Evolutionary conservation across 64 coral and sea anemone species (phyloP).

Genomic region (Montipora efflorescens): DNA sequence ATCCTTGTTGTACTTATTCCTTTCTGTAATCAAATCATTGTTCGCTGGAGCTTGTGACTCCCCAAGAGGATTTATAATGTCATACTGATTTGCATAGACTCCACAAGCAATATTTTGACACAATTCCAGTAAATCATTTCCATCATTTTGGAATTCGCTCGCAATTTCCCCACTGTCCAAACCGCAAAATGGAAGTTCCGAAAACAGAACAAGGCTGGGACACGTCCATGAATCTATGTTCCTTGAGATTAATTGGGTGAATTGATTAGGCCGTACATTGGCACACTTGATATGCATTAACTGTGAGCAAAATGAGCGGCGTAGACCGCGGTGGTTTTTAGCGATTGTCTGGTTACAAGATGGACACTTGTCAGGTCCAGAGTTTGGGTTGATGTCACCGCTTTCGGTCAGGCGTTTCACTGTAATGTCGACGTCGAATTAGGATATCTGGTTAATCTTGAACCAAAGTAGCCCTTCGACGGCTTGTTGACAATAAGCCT

Average conservation of each 20-base stretch:
- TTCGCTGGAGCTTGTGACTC: background rate
- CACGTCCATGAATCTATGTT: too few species aligned
- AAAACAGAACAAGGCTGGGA: too few species aligned
- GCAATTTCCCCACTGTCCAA: background rate
- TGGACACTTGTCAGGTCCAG: background rate
- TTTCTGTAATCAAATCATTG: background rate
- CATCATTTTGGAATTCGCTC: conserved; percentile 4
- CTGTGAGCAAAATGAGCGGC: background rate
- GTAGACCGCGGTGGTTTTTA: background rate
- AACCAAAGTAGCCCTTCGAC: conserved; percentile 8
- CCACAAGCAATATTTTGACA: too few species aligned
- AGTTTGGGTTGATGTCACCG: too few species aligned
- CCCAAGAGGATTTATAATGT: background rate
- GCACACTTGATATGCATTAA: conserved; percentile 10
- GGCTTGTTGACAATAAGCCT: background rate
- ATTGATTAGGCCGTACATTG: background rate
- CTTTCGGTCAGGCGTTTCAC: background rate
- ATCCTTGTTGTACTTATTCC: too few species aligned
- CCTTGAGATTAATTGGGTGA: background rate
- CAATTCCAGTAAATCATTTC: conserved; percentile 1
- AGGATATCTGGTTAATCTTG: conserved; percentile 3
- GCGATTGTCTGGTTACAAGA: conserved; percentile 8
- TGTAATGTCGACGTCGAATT: conserved; percentile 1
- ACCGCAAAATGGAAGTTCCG: too few species aligned
- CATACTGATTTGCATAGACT: too few species aligned